Evolutionary conservation across 1,140 invertebrate genomes (phyloP).

Genomic region (Helicoverpa armigera): DNA sequence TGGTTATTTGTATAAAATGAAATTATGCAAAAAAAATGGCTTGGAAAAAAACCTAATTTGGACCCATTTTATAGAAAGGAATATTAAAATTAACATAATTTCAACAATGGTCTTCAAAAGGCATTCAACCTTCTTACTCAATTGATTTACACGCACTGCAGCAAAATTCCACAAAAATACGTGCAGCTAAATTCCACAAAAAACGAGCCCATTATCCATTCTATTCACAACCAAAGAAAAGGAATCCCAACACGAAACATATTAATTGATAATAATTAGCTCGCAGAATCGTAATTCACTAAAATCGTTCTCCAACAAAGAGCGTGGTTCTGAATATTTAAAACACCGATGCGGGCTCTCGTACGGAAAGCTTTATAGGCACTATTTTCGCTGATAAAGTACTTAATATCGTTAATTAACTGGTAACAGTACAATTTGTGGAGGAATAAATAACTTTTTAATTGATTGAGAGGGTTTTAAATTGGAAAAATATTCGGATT

Average conservation of each 20-base stretch:
- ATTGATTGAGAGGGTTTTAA: conserved; percentile 30
- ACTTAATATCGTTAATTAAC: conserved; percentile 37
- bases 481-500: conserved; percentile 18
- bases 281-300: conserved; percentile 23
- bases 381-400: conserved; percentile 32
- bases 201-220: not conserved
- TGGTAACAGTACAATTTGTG: conserved; percentile 16
- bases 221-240: not conserved
- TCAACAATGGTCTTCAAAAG: too few species aligned
- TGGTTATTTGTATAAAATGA: too few species aligned
- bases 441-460: conserved; percentile 16
- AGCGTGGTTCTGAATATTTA: conserved; percentile 26
- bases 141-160: not conserved
- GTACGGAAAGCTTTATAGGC: conserved; percentile 25
- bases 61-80: too few species aligned
- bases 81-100: too few species aligned
- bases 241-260: conserved; percentile 16
- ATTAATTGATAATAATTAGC: conserved; percentile 33
- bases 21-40: too few species aligned
- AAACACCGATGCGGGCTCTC: not conserved
- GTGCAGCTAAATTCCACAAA: not conserved
- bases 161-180: not conserved
- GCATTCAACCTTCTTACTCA: too few species aligned
- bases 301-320: conserved; percentile 10
- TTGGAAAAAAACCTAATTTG: too few species aligned